Base-by-base conservation (phyloP, 1,140 invertebrate species). In the Leptoteleia sp. region DNA sequence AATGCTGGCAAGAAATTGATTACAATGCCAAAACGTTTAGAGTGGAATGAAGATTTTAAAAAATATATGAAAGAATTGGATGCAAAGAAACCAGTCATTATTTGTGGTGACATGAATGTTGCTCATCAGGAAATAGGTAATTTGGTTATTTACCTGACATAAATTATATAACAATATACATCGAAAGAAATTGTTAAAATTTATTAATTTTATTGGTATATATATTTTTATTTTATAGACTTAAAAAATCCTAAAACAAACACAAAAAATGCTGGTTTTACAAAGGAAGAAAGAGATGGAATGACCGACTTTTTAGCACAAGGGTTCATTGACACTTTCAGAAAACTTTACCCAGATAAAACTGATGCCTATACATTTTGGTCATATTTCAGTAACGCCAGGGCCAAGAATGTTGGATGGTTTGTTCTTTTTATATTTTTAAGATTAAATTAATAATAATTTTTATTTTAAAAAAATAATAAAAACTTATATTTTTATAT, bases 71-170 rank as follows among this genome's bases (percentile, higher is more conserved):
- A 94, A 81, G 89, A 93, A 43, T 90, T 99, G 12, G 96, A 99
- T 89, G 90, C 92, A 59, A 94, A 95, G 45, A 99, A 99, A 88
- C 96, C 98, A 9, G 96, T 99, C 0, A 94, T 99, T 43, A 91
- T 99, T 73, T 96, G 95, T 86, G 98, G 98, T 1, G 98, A 99
- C 89, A 93, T 99, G 91, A 99, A 99, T 91, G 98, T 99, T 3
- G 94, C 98, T 40, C 98, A 99, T 88, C 89, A 94, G 79, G 96
- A 98, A 91, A 99, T 99, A 84, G 96, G 95, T 96, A 90, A 12
- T 29, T 37, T 15, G 4, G 15, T 12, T 13, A 72, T 59, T 17
- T n/a, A n/a, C n/a, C n/a, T n/a, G n/a, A n/a, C n/a, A n/a, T n/a
- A n/a, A n/a, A n/a, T n/a, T n/a, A n/a, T n/a, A n/a, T n/a, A n/a